Evolutionary conservation across 1,140 invertebrate genomes (phyloP).

Genomic region (Luehdorfia chinensis): DNA sequence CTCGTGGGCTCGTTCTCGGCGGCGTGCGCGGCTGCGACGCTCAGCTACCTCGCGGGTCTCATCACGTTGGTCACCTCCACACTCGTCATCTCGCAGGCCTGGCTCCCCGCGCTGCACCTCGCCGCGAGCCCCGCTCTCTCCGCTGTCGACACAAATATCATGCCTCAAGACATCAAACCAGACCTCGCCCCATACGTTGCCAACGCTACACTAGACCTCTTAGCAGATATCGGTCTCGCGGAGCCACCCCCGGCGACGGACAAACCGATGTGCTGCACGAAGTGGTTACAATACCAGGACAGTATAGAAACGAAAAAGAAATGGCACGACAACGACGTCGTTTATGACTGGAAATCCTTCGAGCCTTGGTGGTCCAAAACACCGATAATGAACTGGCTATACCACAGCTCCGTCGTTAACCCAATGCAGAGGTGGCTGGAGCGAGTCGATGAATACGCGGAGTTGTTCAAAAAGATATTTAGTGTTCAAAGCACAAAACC

Average conservation of each 20-base stretch:
- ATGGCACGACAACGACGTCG: constrained; percentile 31
- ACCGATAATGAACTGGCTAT: constrained; percentile 55
- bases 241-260: constrained; percentile 21
- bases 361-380: constrained; percentile 57
- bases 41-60: constrained; percentile 85
- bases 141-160: constrained; percentile 21
- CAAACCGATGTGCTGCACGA: constrained; percentile 40
- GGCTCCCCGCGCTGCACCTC: constrained; percentile 24
- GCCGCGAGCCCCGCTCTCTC: constrained; percentile 10
- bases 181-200: constrained; percentile 6
- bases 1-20: constrained; percentile 71
- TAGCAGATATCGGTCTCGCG: constrained; percentile 11
- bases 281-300: constrained; percentile 42
- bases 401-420: constrained; percentile 55
- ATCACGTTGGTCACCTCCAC: constrained; percentile 84
- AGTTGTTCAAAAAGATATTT: constrained; percentile 26
- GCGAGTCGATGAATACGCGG: constrained; percentile 38
- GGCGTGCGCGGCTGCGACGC: constrained; percentile 81
- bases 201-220: constrained; percentile 20
- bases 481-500: background rate
- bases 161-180: constrained; percentile 13
- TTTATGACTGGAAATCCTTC: constrained; percentile 40
- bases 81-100: constrained; percentile 78
- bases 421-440: constrained; percentile 64
- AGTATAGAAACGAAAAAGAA: constrained; percentile 23